A percentile compares a stretch with the other conserved stretches of the same genome.
Conservation (phyloP, 2,113 vertebrate species). For the Picathartes gymnocephalus region DNA sequence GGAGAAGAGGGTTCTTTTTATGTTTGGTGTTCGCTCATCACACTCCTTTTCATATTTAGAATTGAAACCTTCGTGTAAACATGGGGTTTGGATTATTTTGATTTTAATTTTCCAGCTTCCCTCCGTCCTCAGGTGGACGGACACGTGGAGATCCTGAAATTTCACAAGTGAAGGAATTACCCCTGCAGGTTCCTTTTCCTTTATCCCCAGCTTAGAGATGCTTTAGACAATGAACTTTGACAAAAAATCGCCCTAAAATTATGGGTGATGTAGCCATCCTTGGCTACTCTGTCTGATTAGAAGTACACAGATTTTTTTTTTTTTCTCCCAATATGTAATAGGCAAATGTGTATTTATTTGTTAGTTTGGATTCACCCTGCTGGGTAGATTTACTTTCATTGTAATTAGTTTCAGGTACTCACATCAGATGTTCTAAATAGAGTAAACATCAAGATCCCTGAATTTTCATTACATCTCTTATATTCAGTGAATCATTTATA, state of each 20-base stretch:
- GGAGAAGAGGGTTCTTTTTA: background rate
- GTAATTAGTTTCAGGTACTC: background rate
- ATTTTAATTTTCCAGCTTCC: background rate
- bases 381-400: background rate
- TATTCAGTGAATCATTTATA: background rate
- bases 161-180: background rate
- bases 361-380: background rate
- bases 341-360: background rate
- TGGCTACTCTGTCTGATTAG: background rate
- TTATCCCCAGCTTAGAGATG: background rate
- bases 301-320: background rate
- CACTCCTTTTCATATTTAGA: background rate
- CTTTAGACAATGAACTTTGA: background rate
- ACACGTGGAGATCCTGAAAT: accelerated
- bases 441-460: background rate
- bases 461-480: background rate
- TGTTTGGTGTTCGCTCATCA: background rate
- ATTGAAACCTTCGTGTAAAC: background rate
- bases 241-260: background rate
- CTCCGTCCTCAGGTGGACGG: background rate
- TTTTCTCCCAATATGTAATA: background rate
- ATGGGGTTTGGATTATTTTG: background rate
- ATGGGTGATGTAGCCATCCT: background rate
- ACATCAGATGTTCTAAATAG: background rate
- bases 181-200: background rate